Evolutionary conservation across 2,797 vertebrate species (phyloP), one percentile per base, ranked within the genome.

Genomic region (Anableps anableps): DNA sequence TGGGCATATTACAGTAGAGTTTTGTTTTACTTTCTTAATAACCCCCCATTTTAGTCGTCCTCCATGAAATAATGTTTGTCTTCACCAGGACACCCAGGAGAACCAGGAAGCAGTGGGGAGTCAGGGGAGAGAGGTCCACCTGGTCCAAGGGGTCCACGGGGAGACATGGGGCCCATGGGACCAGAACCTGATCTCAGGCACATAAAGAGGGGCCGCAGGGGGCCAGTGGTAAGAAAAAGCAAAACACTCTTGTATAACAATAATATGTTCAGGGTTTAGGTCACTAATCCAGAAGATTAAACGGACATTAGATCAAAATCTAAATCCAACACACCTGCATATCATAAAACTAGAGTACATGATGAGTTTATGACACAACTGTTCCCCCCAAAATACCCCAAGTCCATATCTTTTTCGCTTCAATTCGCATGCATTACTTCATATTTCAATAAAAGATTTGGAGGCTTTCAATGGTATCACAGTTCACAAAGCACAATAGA

Each of bases 131-230:
- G 80, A 75, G 96, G 96, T 14, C 88, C 70, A 0, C 82, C 94
- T 13, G 96, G 96, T 0, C 90, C 91, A 48, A 89, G 81, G 48
- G 96, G 96, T 4, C 95, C 94, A 26, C 89, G 96, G n/a, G 96
- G 96, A 34, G 90, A 95, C 89, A 95, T 96, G 94, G 96, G 96
- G n/a, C 96, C 94, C 13, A 93, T 95, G 85, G 96, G 95, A 29
- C 96, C 95, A 13, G 87, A 94, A 34, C 94, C 95, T 0, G 95
- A 96, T 87, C 80, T 96, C 76, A 92, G 88, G 45, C 94, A 96
- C 36, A 88, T 95, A 76, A 96, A 95, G 83, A 93, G 93, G 82
- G 96, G 96, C 43, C 95, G 94, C 74, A 94, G 96, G 72, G 96
- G 96, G 4, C 74, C 96, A 5, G 92, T 96, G 95, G 96, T 96